Percentiles rank a stretch among this genome's conserved stretches.
phyloP scores from a whole-genome alignment of 1,140 invertebrate genomes.

The Yoshiicerus persimilis region DNA sequence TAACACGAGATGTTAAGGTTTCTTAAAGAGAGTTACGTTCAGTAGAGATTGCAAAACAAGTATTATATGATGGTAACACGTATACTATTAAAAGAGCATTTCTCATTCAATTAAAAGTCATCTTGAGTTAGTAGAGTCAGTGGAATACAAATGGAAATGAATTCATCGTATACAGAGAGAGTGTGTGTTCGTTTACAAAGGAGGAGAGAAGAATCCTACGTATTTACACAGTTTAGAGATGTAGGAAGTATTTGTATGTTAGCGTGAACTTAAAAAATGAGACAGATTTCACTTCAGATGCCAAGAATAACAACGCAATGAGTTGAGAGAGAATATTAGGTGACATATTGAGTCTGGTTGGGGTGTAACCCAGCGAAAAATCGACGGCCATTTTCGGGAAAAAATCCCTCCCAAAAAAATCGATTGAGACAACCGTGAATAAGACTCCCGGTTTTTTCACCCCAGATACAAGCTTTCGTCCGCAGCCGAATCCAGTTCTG shows the following conservation, averaged over 20 bases:
- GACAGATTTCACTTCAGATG: background rate
- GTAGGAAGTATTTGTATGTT: background rate
- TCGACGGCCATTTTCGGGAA: constrained; percentile 32
- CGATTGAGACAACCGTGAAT: constrained; percentile 24
- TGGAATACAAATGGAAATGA: too few relatives aligned
- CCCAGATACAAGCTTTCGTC: background rate
- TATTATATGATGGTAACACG: too few relatives aligned
- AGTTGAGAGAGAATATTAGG: background rate
- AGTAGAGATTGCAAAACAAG: too few relatives aligned
- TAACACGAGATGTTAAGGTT: too few relatives aligned
- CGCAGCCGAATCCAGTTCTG: constrained; percentile 21
- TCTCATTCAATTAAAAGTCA: too few relatives aligned
- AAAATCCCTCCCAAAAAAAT: constrained; percentile 38
- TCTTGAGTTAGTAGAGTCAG: background rate
- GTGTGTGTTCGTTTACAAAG: background rate
- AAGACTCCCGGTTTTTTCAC: constrained; percentile 26
- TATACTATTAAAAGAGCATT: too few relatives aligned
- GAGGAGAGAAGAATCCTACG: background rate
- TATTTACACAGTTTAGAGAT: background rate
- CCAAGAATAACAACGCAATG: background rate
- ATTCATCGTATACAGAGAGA: too few relatives aligned
- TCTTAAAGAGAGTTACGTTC: too few relatives aligned
- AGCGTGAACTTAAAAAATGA: background rate
- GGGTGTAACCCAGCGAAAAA: constrained; percentile 26
- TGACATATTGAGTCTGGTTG: constrained; percentile 26